Evolutionary conservation across 1,140 invertebrate genomes (phyloP).

Genomic region (Muscidifurax raptorellus): DNA sequence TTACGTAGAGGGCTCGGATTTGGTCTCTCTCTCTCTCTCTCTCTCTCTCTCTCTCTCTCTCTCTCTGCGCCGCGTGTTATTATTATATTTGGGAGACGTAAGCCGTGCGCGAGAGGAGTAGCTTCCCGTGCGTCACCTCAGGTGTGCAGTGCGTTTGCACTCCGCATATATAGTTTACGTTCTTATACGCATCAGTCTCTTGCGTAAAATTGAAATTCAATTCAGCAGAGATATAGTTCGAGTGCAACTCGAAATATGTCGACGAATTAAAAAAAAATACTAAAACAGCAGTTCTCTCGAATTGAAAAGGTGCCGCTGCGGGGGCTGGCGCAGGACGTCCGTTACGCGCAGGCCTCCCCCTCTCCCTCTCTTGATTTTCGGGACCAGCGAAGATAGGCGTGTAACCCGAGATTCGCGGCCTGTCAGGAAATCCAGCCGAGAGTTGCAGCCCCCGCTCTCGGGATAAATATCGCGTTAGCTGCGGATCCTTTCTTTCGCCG

Average conservation of each 20-base stretch:
- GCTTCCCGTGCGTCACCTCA: constrained; percentile 6
- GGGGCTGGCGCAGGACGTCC: constrained; percentile 55
- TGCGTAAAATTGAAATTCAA: too few species aligned
- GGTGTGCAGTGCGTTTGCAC: constrained; percentile 16
- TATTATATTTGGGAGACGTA: neutral
- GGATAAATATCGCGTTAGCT: constrained; percentile 52
- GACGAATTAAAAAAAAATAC: neutral
- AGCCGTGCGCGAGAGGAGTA: neutral
- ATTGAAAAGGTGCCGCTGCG: constrained; percentile 53
- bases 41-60: too few species aligned
- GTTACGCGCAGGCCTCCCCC: constrained; percentile 24
- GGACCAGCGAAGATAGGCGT: constrained; percentile 52
- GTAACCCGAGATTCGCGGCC: constrained; percentile 62
- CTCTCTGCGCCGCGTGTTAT: neutral
- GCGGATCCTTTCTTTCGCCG: constrained; percentile 43
- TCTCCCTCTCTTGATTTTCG: constrained; percentile 48
- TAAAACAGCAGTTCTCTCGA: neutral
- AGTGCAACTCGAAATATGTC: neutral
- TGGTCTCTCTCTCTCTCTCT: too few species aligned
- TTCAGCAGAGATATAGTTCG: too few species aligned
- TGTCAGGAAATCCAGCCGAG: constrained; percentile 55
- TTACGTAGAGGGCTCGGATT: constrained; percentile 25
- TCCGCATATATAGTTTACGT: neutral
- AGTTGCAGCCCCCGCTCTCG: constrained; percentile 21
- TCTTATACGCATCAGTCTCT: too few species aligned